Evolutionary conservation across 35 echinoderm and acorn worm genomes (phyloP), one percentile per base, ranked within the genome.

Genomic region (Amphiura filiformis): DNA sequence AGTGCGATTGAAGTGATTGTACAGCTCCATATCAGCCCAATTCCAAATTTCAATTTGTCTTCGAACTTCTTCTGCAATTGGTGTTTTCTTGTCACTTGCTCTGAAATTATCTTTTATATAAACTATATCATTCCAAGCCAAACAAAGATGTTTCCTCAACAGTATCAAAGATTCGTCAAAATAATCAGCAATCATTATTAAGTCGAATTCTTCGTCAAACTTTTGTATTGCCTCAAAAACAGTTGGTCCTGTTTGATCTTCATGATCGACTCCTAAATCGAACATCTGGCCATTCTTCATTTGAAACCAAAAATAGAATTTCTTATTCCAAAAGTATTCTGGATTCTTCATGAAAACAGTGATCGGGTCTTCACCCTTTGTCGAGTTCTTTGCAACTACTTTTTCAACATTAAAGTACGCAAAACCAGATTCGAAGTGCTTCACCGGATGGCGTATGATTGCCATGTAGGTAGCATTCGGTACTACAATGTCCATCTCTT

Each of bases 1-100:
- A 17, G 89, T 94, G 38, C 47, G 3, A 80, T 97, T 97, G 40
- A 97, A 94, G 52, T 94, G 79, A 36, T 88, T 33, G 80, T 97
- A 97, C 14, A 97, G 76, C 33, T 81, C 30, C 13, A 90, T 36
- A 65, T 97, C 95, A 34, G 64, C 95, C 11, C 35, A 81, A 41
- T 86, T 93, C 95, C 95, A 93, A 31, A 38, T 34, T 18, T 39
- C 39, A 52, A 97, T 88, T 80, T 91, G n/a, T 90, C 31, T n/a
- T 37, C 41, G 37, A 79, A 56, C 18, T 32, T 11, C 18, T 85
- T 34, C 5, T 57, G 22, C 17, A 18, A 56, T 38, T 84, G 79
- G 34, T 86, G 79, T 30, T 44, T 83, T 31, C 86, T 56, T 30
- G 84, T 91, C 82, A 3, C 18, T n/a, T 22, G 36, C 36, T n/a